Percentiles rank a stretch among this genome's conserved stretches.
phyloP scores from a whole-genome alignment of 2,797 vertebrate genomes.

The Perodicticus potto region DNA sequence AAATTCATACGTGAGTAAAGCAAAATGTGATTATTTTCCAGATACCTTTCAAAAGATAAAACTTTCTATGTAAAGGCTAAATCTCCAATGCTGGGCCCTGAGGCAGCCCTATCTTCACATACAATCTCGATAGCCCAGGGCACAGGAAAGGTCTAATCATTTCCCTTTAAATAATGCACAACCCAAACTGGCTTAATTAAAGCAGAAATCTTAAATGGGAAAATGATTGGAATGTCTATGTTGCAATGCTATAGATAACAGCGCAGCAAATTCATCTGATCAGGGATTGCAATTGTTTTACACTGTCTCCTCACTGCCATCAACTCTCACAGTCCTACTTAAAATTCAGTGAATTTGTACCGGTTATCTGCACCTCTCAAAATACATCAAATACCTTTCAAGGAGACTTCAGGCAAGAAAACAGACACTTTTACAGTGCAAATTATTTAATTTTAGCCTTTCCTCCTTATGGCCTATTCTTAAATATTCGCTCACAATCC shows the following conservation, averaged over 20 bases:
- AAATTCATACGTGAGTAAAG: background rate
- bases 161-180: background rate
- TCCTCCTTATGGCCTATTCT: background rate
- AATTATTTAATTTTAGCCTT: conserved; percentile 57
- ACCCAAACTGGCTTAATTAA: conserved; percentile 22
- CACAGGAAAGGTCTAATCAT: background rate
- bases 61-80: background rate
- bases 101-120: background rate
- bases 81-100: background rate
- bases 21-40: conserved; percentile 35
- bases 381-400: conserved; percentile 10
- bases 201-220: conserved; percentile 1
- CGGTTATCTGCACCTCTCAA: conserved; percentile 45
- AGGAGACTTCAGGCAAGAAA: conserved; percentile 16
- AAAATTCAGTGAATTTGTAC: conserved; percentile 64
- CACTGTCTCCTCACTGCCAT: conserved; percentile 16
- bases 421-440: background rate
- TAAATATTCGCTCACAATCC: conserved; percentile 42
- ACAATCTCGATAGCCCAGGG: background rate
- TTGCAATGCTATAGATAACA: conserved; percentile 8
- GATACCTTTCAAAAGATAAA: conserved; percentile 58
- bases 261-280: conserved; percentile 11
- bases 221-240: background rate
- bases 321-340: conserved; percentile 50
- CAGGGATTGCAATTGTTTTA: conserved; percentile 2